Evolutionary conservation across 2,888 invertebrate genomes (phyloP).

Genomic region (Oxystoma pomonae): DNA sequence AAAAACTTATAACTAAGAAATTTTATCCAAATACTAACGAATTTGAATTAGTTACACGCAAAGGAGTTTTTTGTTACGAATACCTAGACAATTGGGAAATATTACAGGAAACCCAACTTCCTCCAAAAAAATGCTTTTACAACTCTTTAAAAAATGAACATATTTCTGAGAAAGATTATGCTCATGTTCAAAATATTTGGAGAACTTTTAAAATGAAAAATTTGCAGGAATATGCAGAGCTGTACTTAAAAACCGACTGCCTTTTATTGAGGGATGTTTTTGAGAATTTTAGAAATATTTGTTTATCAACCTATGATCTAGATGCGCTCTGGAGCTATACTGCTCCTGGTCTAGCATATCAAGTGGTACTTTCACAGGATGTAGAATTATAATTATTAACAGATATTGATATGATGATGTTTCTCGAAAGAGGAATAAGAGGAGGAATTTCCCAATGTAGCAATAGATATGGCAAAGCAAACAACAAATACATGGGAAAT

Average conservation of each 20-base stretch:
- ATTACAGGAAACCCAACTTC: slow-evolving; percentile 23
- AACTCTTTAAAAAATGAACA: slow-evolving; percentile 22
- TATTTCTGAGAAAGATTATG: slow-evolving; percentile 31
- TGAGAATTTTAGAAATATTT: slow-evolving; percentile 18
- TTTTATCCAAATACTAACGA: slow-evolving; percentile 15
- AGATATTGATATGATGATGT: slow-evolving; percentile 37
- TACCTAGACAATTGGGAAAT: slow-evolving; percentile 24
- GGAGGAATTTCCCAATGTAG: slow-evolving; percentile 35
- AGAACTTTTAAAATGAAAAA: slow-evolving; percentile 29
- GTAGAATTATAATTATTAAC: slow-evolving; percentile 36
- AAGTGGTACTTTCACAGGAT: slow-evolving; percentile 28
- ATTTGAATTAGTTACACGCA: slow-evolving; percentile 25
- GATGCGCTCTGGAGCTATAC: slow-evolving; percentile 40
- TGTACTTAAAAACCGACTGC: slow-evolving; percentile 19
- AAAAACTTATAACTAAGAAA: no score
- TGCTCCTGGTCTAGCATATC: slow-evolving; percentile 36
- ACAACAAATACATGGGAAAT: slow-evolving; percentile 37
- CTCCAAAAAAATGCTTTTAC: slow-evolving; percentile 26
- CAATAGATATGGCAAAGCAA: slow-evolving; percentile 34
- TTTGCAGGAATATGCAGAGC: slow-evolving; percentile 31
- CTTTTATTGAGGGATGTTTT: slow-evolving; percentile 18
- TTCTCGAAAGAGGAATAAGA: slow-evolving; percentile 34
- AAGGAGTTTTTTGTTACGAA: slow-evolving; percentile 38
- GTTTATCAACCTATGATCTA: slow-evolving; percentile 23
- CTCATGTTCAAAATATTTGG: slow-evolving; percentile 35